Evolutionary conservation across 2,888 invertebrate genomes (phyloP), one percentile per base, ranked within the genome.

Genomic region (Brenthis daphne): DNA sequence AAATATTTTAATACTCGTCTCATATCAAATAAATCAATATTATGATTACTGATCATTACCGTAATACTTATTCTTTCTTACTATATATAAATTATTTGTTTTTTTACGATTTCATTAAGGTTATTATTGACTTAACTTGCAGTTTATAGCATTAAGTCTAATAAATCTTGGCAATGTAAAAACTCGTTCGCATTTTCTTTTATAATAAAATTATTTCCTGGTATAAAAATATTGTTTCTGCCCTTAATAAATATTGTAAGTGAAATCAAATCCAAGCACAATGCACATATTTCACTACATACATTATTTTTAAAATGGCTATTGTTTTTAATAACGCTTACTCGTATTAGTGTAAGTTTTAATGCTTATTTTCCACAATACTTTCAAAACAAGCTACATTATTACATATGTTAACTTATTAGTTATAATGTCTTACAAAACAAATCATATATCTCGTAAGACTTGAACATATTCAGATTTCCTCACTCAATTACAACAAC

Each of bases 101-200:
- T 37, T 63, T 53, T 37, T 63, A 37, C 20, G 53, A 63, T 51
- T 63, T 63, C 20, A 63, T 53, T 53, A 63, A 63, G 53, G 11
- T 43, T 57, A 57, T 13, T 51, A 51, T 61, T 51, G 51, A 61
- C 16, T 58, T 16, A 50, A 33, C 51, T 53, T 16, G 14, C 51
- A 13, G 16, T 53, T 63, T 63, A 37, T 33, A 20, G 37, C 20
- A 20, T 43, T 33, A 8, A 53, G 13, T 16, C 16, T 43, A 16
- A 63, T 63, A 53, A 61, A 53, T 63, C 53, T 37, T 53, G 63
- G 51, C 58, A 48, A 58, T 16, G 16, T 16, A 61, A 37, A 51
- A 61, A 61, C 51, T 61, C 8, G 61, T 61, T 61, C 29, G 13
- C 50, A 14, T 51, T 29, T 60, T 48, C 6, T 24, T 29, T 60